Evolutionary conservation across 2,888 invertebrate genomes (phyloP).

Genomic region (Steinernema hermaphroditum): DNA sequence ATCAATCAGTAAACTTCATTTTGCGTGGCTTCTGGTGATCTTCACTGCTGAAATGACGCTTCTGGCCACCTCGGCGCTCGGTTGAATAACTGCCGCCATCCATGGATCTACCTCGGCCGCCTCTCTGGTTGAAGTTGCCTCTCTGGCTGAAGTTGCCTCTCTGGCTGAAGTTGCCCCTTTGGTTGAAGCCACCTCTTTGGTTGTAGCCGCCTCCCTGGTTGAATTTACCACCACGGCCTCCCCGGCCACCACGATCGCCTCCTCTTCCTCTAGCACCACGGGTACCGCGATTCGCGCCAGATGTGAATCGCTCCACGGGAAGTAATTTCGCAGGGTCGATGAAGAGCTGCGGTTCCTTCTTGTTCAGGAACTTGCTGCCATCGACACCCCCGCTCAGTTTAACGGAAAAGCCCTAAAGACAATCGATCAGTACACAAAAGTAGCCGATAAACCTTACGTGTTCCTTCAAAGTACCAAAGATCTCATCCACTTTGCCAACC

Average conservation of each 20-base stretch:
- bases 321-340: slow-evolving; percentile 91
- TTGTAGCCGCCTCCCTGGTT: slow-evolving; percentile 30
- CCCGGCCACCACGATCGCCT: slow-evolving; percentile 44
- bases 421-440: background rate
- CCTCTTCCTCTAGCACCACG: slow-evolving; percentile 35
- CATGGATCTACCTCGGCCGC: slow-evolving; percentile 34
- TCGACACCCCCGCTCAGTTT: slow-evolving; percentile 87
- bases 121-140: too few relatives aligned
- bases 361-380: slow-evolving; percentile 80
- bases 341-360: slow-evolving; percentile 79
- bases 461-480: slow-evolving; percentile 90
- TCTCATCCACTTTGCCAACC: slow-evolving; percentile 97
- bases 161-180: background rate
- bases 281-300: slow-evolving; percentile 40
- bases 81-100: too few relatives aligned
- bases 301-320: slow-evolving; percentile 80
- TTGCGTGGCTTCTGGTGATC: too few relatives aligned
- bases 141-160: too few relatives aligned
- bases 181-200: slow-evolving; percentile 37
- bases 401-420: slow-evolving; percentile 81
- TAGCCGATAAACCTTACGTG: slow-evolving; percentile 71
- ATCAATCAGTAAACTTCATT: too few relatives aligned
- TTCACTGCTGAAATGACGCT: too few relatives aligned
- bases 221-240: slow-evolving; percentile 33
- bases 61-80: too few relatives aligned